Percentiles rank a stretch among this genome's conserved stretches.
These are phyloP conservation scores for Ophthalmolycus amberensis DNA, from an alignment of 2,113 vertebrate genomes.

Conservation along the genomic window DNA sequence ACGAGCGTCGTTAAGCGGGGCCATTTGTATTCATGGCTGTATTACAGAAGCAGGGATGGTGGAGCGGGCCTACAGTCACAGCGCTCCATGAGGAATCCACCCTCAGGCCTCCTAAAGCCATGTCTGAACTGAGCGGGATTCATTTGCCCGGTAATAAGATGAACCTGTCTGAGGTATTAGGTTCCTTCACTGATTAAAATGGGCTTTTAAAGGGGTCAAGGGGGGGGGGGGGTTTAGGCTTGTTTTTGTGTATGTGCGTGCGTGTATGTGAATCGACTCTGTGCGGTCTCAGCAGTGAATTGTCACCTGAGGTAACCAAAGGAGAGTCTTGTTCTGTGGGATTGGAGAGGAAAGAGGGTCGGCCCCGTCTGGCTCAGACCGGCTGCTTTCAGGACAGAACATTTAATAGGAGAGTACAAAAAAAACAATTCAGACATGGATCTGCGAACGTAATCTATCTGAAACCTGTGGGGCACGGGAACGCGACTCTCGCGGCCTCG, in stretches of 20 bases:
- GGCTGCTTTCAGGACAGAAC: conserved; percentile 30
- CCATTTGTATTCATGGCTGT: conserved; percentile 67
- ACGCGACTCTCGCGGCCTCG: neutral
- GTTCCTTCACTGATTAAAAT: conserved; percentile 61
- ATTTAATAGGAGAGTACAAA: conserved; percentile 24
- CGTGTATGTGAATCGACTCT: conserved; percentile 24
- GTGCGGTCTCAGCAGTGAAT: conserved; percentile 61
- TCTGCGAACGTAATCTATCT: conserved; percentile 62
- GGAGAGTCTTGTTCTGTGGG: conserved; percentile 28
- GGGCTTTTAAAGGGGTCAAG: conserved; percentile 23
- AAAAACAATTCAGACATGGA: conserved; percentile 44
- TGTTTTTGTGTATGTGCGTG: conserved; percentile 4
- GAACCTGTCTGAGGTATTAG: conserved; percentile 61
- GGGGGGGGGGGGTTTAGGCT: neutral
- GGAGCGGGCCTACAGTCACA: conserved; percentile 38
- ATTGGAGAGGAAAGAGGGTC: conserved; percentile 12
- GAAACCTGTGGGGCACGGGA: conserved; percentile 19
- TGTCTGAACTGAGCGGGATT: conserved; percentile 58
- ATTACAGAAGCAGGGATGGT: conserved; percentile 52
- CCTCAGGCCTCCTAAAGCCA: conserved; percentile 51
- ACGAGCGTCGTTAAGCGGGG: conserved; percentile 60
- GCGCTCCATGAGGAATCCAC: conserved; percentile 38
- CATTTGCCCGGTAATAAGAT: conserved; percentile 68
- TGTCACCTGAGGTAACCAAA: conserved; percentile 57
- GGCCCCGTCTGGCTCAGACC: conserved; percentile 25